Percentiles rank a stretch among this genome's conserved stretches.
Conservation (phyloP, 2,797 vertebrate species). For the Hypotaenidia philippensis region DNA sequence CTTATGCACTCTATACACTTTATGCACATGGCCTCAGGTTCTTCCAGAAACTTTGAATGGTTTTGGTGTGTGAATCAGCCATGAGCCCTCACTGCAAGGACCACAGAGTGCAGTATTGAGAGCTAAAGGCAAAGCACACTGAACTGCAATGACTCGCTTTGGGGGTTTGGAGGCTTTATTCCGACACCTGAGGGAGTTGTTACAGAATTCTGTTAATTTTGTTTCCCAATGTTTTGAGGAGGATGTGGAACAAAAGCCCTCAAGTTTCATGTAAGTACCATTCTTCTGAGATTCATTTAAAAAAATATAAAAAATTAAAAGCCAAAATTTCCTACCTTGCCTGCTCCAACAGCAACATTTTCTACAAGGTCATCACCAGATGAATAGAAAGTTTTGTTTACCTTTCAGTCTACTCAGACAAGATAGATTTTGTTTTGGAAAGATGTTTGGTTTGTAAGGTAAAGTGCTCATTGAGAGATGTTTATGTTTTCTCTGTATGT, state of each 20-base stretch:
- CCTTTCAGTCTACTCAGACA: slow-evolving; percentile 8
- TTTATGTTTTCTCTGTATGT: not conserved
- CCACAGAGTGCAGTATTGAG: not conserved
- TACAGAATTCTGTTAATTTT: not conserved
- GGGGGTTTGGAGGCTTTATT: not conserved
- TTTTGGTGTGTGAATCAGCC: not conserved
- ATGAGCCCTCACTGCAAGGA: not conserved
- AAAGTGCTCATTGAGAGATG: not conserved
- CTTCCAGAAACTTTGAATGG: not conserved
- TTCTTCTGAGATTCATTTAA: not conserved
- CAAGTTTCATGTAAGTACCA: not conserved
- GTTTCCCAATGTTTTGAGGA: not conserved
- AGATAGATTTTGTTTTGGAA: slow-evolving; percentile 47
- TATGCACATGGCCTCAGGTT: not conserved
- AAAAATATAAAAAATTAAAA: not conserved
- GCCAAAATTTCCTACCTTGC: not conserved
- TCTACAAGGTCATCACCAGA: not conserved
- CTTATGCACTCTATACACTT: not conserved
- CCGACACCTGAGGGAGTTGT: not conserved
- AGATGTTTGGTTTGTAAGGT: not conserved
- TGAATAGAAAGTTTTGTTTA: slow-evolving; percentile 15
- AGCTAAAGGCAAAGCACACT: not conserved
- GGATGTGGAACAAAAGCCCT: not conserved
- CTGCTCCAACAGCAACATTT: not conserved
- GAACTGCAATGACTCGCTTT: not conserved